Evolutionary conservation across 2,113 vertebrate genomes (phyloP), one percentile per base, ranked within the genome.

Genomic region (Tor tambroides): DNA sequence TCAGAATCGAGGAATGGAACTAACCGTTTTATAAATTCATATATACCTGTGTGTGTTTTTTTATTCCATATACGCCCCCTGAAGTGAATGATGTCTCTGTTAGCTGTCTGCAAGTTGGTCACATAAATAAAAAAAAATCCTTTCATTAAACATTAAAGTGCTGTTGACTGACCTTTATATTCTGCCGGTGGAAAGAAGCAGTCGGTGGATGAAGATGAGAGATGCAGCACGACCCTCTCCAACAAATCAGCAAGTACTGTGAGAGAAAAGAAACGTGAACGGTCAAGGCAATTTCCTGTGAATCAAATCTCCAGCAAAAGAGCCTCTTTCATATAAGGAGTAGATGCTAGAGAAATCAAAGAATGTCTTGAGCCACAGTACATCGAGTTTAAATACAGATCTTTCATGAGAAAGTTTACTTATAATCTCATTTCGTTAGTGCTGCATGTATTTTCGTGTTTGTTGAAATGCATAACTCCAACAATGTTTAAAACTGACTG

Each of bases 211-310:
- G 90, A 96, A 91, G 92, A 94, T 74, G 95, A 96, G 86, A 97
- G 94, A 93, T 94, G 94, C 35, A 91, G 89, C 85, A 97, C 96
- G 1, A 95, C 95, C 67, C 91, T 95, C 92, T 97, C 96, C 92
- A 98, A 94, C 90, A 99, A 94, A 92, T 98, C 96, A 86, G 93
- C 94, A 92, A 98, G 91, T 91, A 94, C 98, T 99, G 93, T 23
- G 92, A 91, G 84, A 91, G 75, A 38, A 2, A 75, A 12, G 32
- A 56, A n/a, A 78, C 4, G 14, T 32, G 7, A 76, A 30, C 26
- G 0, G 46, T 28, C 26, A 78, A 51, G 43, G 26, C 75, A 78
- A 78, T 78, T 54, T 28, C 75, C 7, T 78, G 21, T 78, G n/a
- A 54, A 78, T 54, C 46, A 77, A n/a, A n/a, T n/a, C 30, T 80